phyloP scores from a whole-genome alignment of 1,140 invertebrate species.

The Drosophila azteca region DNA sequence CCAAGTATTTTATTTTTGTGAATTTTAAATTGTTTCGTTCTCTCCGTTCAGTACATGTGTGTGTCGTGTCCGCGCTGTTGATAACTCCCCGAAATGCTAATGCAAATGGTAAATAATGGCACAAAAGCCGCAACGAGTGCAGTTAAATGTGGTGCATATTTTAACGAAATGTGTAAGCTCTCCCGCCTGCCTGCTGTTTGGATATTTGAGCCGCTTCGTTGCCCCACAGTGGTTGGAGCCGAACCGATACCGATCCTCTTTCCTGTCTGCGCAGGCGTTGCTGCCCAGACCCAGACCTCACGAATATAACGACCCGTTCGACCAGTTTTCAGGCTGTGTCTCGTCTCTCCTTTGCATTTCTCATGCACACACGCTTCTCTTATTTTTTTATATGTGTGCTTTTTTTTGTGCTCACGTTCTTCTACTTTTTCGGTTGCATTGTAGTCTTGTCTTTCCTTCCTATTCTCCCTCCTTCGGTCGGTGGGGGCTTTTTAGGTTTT shows the following conservation, averaged over 20 bases:
- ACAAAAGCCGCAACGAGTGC: conserved; percentile 48
- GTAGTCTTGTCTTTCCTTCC: conserved; percentile 21
- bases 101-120: conserved; percentile 54
- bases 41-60: conserved; percentile 36
- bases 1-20: conserved; percentile 50
- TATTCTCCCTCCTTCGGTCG: conserved; percentile 23
- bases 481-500: conserved; percentile 38
- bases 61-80: conserved; percentile 19
- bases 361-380: conserved; percentile 65
- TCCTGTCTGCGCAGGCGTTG: conserved; percentile 43
- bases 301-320: conserved; percentile 62
- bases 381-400: conserved; percentile 24
- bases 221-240: conserved; percentile 32
- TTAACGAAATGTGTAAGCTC: conserved; percentile 33
- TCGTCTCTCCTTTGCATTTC: conserved; percentile 67
- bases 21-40: conserved; percentile 52
- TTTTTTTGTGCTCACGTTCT: conserved; percentile 63
- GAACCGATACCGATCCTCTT: conserved; percentile 31
- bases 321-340: conserved; percentile 70
- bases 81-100: conserved; percentile 68
- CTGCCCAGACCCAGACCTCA: not conserved
- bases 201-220: conserved; percentile 7
- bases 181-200: conserved; percentile 13
- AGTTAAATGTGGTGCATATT: conserved; percentile 58
- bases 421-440: conserved; percentile 57